Conservation (phyloP, 1,140 invertebrate species). For the Drosophila equinoxialis region DNA sequence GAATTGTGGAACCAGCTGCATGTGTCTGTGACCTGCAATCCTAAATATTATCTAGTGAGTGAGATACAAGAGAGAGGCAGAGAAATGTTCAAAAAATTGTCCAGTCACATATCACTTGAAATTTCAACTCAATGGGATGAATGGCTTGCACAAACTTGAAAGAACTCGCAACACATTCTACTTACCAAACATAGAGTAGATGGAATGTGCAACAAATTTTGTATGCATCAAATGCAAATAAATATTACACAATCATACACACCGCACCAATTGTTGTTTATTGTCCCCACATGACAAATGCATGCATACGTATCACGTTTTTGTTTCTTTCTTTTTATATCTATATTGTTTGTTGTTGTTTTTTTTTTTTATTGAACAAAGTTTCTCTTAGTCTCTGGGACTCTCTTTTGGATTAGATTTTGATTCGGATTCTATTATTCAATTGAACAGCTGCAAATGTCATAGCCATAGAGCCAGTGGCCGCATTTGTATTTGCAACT, state of each 20-base stretch:
- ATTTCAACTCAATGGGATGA: slow-evolving; percentile 25
- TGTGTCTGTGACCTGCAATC: background rate
- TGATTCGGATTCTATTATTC: slow-evolving; percentile 25
- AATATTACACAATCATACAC: slow-evolving; percentile 61
- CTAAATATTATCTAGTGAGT: background rate
- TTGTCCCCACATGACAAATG: slow-evolving; percentile 30
- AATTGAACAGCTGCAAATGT: slow-evolving; percentile 54
- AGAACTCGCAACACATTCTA: slow-evolving; percentile 8
- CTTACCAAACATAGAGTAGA: background rate
- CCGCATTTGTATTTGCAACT: slow-evolving; percentile 13
- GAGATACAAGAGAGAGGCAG: background rate
- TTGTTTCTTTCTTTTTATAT: slow-evolving; percentile 9
- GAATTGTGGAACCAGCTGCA: too few species aligned
- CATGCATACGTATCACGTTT: slow-evolving; percentile 22
- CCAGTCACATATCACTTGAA: slow-evolving; percentile 54
- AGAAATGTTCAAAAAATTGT: background rate
- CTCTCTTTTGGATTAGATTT: slow-evolving; percentile 4
- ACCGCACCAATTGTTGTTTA: slow-evolving; percentile 62
- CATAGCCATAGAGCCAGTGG: slow-evolving; percentile 25
- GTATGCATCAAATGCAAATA: slow-evolving; percentile 73
- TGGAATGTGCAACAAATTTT: slow-evolving; percentile 32
- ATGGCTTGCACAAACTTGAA: too few species aligned
- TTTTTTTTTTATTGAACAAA: slow-evolving; percentile 32
- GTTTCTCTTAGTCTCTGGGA: slow-evolving; percentile 12
- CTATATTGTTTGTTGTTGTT: background rate